A percentile compares a stretch with the other conserved stretches of the same genome.
Conservation (phyloP, 2,888 invertebrate species). For the Acanthoscelides obtectus region DNA sequence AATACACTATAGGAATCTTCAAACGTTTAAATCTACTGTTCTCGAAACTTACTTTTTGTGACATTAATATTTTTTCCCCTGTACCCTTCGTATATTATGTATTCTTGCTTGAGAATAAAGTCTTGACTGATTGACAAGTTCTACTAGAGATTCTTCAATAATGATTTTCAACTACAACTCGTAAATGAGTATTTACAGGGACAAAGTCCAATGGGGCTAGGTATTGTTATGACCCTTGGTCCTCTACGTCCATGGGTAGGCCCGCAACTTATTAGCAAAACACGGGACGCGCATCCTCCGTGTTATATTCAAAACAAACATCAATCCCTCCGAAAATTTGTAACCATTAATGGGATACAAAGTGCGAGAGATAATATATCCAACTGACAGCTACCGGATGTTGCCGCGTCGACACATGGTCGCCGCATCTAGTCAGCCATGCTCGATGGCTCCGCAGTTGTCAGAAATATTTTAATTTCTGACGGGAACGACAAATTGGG, state of each 20-base stretch:
- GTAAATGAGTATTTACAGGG: too few relatives aligned
- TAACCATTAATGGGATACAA: conserved; percentile 44
- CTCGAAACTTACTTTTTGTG: too few relatives aligned
- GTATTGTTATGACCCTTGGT: too few relatives aligned
- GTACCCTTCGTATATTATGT: too few relatives aligned
- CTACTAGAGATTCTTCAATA: too few relatives aligned
- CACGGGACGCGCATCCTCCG: conserved; percentile 18
- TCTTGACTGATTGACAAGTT: too few relatives aligned
- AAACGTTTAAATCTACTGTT: too few relatives aligned
- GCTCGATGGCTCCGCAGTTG: conserved; percentile 31
- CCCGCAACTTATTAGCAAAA: background rate
- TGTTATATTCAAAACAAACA: conserved; percentile 33
- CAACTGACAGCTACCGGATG: conserved; percentile 25
- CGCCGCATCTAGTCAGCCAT: conserved; percentile 2
- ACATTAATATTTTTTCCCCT: too few relatives aligned
- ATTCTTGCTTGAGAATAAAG: too few relatives aligned
- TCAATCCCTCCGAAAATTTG: conserved; percentile 38
- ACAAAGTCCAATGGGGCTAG: too few relatives aligned
- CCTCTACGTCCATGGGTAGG: background rate
- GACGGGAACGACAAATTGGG: conserved; percentile 32
- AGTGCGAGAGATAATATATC: conserved; percentile 34
- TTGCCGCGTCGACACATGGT: conserved; percentile 35
- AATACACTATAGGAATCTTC: too few relatives aligned
- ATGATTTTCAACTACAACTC: too few relatives aligned
- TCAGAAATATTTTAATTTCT: conserved; percentile 40